Percentiles rank a stretch among this genome's conserved stretches.
phyloP scores from a whole-genome alignment of 2,113 vertebrate genomes.

The Vidua chalybeata region DNA sequence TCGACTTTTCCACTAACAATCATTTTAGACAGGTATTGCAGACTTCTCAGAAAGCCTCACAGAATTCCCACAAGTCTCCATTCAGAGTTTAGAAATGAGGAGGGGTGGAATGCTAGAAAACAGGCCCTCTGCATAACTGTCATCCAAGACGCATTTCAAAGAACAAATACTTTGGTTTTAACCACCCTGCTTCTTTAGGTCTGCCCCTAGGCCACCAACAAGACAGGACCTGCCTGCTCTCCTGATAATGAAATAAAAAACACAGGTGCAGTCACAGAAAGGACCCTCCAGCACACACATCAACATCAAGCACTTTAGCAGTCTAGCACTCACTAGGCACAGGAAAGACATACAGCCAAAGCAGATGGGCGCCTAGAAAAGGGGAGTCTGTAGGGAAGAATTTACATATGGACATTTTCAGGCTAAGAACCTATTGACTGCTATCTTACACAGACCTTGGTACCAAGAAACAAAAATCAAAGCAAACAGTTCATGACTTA shows the following conservation, averaged over 20 bases:
- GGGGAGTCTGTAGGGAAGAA: not conserved
- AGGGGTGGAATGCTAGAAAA: not conserved
- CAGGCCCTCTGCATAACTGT: not conserved
- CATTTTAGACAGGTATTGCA: not conserved
- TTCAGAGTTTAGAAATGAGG: not conserved
- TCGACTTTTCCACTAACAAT: not conserved
- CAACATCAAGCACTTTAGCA: not conserved
- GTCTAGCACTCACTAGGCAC: not conserved
- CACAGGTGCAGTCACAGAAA: not conserved
- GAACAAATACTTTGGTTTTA: not conserved
- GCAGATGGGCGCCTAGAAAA: not conserved
- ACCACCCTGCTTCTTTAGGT: not conserved
- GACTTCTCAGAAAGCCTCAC: not conserved
- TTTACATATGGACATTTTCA: not conserved
- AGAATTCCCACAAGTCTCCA: not conserved
- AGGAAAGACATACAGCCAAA: accelerated
- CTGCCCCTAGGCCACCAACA: not conserved
- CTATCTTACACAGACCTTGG: not conserved
- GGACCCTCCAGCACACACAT: not conserved
- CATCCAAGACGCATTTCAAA: not conserved
- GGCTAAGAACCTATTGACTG: not conserved
- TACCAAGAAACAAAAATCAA: not conserved
- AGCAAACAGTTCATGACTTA: not conserved
- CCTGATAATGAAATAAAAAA: not conserved
- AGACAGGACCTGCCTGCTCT: not conserved